Evolutionary conservation across 2,888 invertebrate genomes (phyloP), one percentile per base, ranked within the genome.

Genomic region (Unio pictorum): DNA sequence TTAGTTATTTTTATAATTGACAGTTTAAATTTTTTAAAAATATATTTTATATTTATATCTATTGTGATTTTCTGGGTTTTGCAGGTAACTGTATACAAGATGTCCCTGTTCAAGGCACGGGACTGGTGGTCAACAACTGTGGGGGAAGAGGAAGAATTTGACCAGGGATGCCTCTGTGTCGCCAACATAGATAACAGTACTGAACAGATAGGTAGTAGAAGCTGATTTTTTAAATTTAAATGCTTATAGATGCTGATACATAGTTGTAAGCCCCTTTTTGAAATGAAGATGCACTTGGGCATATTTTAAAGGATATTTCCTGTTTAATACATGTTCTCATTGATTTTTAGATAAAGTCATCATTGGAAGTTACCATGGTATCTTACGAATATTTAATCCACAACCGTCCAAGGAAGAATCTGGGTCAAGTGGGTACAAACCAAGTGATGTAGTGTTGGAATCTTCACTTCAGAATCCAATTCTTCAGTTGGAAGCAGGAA

Each of bases 61-160:
- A 15, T 11, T 45, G 15, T 45, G 15, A 45, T 45, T 45, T 11
- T 45, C 45, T 45, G 45, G 11, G 45, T 45, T 45, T 45, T 45
- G 11, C 45, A 45, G 45, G 15, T 45, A 45, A 45, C 8, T 45
- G 4, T 45, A 45, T 15, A 45, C 11, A 45, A 45, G 45, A 98
- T 98, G 98, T 98, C 98, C 4, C 91, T 98, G 83, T 98, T 98
- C 88, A 96, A 96, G 92, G 93, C 95, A 17, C 93, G 95, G 86
- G 94, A 95, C 84, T 95, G 96, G 94, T 98, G 98, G 97, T 92
- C 94, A 26, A 94, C 94, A 20, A 92, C 93, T 66, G 94, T 94
- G 84, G 94, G 93, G 26, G 92, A 91, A 64, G 91, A 92, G 60
- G 94, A 93, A 87, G 91, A 91, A 78, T 94, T 93, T 90, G 93